A percentile compares a stretch with the other conserved stretches of the same genome.
phyloP scores from a whole-genome alignment of 2,113 vertebrate genomes.

The Myotis davidii region DNA sequence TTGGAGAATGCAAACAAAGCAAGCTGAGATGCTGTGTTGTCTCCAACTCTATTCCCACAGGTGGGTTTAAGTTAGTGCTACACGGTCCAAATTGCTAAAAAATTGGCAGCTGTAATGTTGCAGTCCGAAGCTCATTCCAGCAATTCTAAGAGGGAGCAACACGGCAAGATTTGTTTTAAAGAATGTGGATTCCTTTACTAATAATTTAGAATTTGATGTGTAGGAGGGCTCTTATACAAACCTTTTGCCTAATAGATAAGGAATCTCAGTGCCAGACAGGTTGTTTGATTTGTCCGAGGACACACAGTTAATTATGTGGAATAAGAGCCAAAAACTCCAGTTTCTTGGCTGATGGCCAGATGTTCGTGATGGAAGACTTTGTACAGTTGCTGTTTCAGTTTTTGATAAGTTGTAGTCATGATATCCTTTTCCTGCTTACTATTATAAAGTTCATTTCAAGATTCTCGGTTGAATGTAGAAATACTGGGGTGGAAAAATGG shows the following conservation, averaged over 20 bases:
- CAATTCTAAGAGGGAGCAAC: slow-evolving; percentile 10
- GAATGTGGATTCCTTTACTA: slow-evolving; percentile 29
- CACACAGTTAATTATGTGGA: background rate
- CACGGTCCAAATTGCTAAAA: slow-evolving; percentile 55
- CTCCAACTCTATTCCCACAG: slow-evolving; percentile 72
- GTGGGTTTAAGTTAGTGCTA: slow-evolving; percentile 68
- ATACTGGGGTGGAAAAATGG: background rate
- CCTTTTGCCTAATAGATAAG: slow-evolving; percentile 8
- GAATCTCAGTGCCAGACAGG: background rate
- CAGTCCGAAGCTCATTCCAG: slow-evolving; percentile 61
- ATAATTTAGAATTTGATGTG: slow-evolving; percentile 36
- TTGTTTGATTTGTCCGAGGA: slow-evolving; percentile 30
- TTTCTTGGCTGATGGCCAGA: background rate
- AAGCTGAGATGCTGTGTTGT: slow-evolving; percentile 64
- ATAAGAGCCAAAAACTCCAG: background rate
- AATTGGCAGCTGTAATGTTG: slow-evolving; percentile 56
- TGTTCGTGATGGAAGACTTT: background rate
- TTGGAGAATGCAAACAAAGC: slow-evolving; percentile 75
- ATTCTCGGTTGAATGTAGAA: background rate
- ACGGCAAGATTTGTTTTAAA: background rate
- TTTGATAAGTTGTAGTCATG: background rate
- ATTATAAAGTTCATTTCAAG: slow-evolving; percentile 7
- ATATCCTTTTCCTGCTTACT: background rate
- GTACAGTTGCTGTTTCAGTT: background rate
- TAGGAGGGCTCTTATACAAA: background rate